Evolutionary conservation across 2,797 vertebrate species (phyloP), one percentile per base, ranked within the genome.

Genomic region (Sebastes oblongus): DNA sequence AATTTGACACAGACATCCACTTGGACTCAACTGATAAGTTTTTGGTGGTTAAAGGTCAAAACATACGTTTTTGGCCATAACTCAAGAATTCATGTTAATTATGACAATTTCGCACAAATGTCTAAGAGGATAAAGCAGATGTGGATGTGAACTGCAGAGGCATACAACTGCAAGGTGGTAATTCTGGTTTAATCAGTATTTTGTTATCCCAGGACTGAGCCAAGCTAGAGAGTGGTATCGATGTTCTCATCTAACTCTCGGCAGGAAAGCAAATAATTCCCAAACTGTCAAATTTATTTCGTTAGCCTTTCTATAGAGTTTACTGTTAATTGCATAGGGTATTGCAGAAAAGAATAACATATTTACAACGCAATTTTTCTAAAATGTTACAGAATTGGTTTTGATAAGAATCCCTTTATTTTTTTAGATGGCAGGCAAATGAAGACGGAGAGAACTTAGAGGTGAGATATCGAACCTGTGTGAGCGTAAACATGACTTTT

Each of bases 381-480:
- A 36, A 65, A 34, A 22, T 66, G 42, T 81, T 22, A 22, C 11
- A 73, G 18, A 69, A 22, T 8, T 27, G 4, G 22, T 30, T 78
- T 72, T 83, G 18, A 68, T 62, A 24, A 22, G 32, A 61, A 7
- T 29, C 4, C 1, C 22, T 78, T 70, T 78, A 50, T 92, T 91
- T 83, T 24, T 92, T 81, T 88, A 99, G 98, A 87, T 99, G 97
- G 97, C 96, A 97, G 71, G 64, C 77, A 54, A 96, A 96, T 91
- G 97, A 97, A 80, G 95, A 94, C 6, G 96, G 91, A 67, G 96
- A 95, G 14, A 86, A 86, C 46, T 69, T 77, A 54, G 89, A 95
- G 95, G 96, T 96, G 56, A 92, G 91, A 80, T 42, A 58, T 70
- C 3, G n/a, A 66, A 46, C 42, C 12, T 71, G 16, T 42, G n/a